Evolutionary conservation across 2,797 vertebrate genomes (phyloP).

Genomic region (Chaenodraco wilsoni): DNA sequence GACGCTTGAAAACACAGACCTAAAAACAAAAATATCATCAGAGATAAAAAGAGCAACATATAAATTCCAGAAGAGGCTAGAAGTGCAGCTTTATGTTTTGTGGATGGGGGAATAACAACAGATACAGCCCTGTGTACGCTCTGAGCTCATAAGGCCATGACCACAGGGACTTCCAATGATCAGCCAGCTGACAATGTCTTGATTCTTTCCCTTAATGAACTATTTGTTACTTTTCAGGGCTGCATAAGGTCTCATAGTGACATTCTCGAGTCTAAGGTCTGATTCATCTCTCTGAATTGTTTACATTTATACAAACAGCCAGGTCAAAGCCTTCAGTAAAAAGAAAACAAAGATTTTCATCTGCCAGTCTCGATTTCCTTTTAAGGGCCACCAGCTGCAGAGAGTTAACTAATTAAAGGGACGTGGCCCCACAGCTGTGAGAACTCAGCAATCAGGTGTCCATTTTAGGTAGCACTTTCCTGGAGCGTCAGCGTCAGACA

Average conservation of each 20-base stretch:
- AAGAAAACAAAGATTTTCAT: slow-evolving; percentile 7
- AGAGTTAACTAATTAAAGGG: no score
- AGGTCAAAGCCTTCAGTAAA: slow-evolving; percentile 33
- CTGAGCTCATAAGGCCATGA: slow-evolving; percentile 65
- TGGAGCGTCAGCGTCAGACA: no score
- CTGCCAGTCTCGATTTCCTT: background rate
- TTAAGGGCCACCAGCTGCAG: no score
- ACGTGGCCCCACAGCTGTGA: no score
- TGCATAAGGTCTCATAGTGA: slow-evolving; percentile 30
- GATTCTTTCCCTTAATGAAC: slow-evolving; percentile 66
- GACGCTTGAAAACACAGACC: slow-evolving; percentile 64
- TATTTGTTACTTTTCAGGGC: slow-evolving; percentile 51
- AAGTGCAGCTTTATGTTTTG: slow-evolving; percentile 36
- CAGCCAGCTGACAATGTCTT: slow-evolving; percentile 63
- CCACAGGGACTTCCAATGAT: slow-evolving; percentile 66
- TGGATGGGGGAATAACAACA: slow-evolving; percentile 33
- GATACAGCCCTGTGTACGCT: slow-evolving; percentile 58
- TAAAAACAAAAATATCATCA: slow-evolving; percentile 77
- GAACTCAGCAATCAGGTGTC: no score
- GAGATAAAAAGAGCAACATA: slow-evolving; percentile 61
- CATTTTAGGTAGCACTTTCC: no score
- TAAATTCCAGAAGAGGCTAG: slow-evolving; percentile 39
- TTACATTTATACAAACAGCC: slow-evolving; percentile 30
- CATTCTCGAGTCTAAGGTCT: slow-evolving; percentile 11
- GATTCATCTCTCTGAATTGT: slow-evolving; percentile 20